Base-by-base conservation (phyloP, 2,888 invertebrate genomes). In the Chymomyza procnemis region DNA sequence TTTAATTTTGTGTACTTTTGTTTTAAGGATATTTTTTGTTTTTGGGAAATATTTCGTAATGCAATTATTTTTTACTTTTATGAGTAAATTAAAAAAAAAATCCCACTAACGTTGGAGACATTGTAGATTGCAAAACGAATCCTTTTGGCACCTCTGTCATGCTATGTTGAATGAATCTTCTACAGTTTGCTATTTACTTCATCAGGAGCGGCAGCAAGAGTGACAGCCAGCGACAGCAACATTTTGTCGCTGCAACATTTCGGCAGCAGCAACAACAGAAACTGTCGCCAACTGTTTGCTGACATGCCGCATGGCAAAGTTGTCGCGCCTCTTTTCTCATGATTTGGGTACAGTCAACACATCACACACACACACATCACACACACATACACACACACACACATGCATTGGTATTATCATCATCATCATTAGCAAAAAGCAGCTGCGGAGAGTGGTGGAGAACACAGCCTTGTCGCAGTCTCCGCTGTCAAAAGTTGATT, bases 401-500 rank as follows among this genome's bases (percentile, higher is more conserved):
- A 65, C 41, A 54, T 57, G 22, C 79, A 76, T 72, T 74, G 79
- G 75, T 76, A 79, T 65, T 82, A 84, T 81, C 86, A 76, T 81
- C 79, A 76, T 66, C 85, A 84, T 81, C 86, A 79, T 81, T 86
- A 81, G 87, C 85, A 86, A 83, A 81, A 77, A 86, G 54, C 54
- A 21, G 81, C 80, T 61, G 74, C 69, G 66, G 69, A 67, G 26
- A 66, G 58, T 55, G 66, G 14, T 60, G 62, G 64, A 69, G 78
- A 68, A 22, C 59, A 50, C 59, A 50, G 56, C 56, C 52, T 61
- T 61, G 22, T 56, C 55, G 61, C 61, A 54, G 55, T 26, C 46
- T 22, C 64, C 52, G 48, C 54, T 67, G 67, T 64, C 73, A 82
- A 82, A 87, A 89, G 78, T 89, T 89, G 89, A 89, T 89, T 89